Evolutionary conservation across 2,888 invertebrate species (phyloP).

Genomic region (Himalopsyche kuldschensis): DNA sequence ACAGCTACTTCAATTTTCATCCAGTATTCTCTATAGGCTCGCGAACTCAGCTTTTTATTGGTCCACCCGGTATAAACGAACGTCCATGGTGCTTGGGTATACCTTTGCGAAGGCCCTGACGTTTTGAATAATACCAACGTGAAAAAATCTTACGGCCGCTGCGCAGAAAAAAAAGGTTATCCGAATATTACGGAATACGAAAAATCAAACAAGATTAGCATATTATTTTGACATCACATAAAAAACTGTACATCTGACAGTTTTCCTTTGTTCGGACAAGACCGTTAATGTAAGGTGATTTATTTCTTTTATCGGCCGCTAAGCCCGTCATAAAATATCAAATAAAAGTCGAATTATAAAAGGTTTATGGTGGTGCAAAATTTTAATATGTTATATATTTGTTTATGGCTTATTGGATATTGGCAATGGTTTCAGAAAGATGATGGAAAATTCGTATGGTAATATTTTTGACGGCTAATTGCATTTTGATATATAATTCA

Average conservation of each 20-base stretch:
- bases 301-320: neutral
- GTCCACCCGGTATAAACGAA: neutral
- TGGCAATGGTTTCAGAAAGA: no score
- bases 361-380: neutral
- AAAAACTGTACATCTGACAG: neutral
- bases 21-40: no score
- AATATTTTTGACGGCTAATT: no score
- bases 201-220: neutral
- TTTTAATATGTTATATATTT: neutral
- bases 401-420: no score
- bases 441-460: no score
- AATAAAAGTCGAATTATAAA: neutral
- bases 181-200: neutral
- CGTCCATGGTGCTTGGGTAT: neutral
- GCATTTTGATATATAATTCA: no score
- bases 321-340: neutral
- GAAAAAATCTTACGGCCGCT: neutral
- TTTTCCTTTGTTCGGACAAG: neutral
- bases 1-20: no score
- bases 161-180: neutral
- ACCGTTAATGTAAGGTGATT: neutral
- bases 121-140: neutral
- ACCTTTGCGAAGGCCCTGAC: neutral
- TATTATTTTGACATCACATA: neutral
- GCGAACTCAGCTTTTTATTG: neutral